Evolutionary conservation across 2,113 vertebrate species (phyloP).

Genomic region (Plecturocebus donacophilus): DNA sequence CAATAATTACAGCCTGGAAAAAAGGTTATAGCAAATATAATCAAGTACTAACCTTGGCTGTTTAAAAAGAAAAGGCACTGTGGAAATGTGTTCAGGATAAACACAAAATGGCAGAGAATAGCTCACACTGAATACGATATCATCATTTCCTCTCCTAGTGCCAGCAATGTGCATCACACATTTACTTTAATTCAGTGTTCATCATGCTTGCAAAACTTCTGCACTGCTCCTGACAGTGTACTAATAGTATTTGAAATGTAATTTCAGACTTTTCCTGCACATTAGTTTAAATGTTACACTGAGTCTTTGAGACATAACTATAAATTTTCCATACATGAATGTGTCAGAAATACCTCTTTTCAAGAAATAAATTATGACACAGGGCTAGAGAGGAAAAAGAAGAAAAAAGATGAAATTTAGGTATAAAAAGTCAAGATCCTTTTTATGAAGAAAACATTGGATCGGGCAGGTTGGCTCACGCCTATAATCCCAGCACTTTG

Average conservation of each 20-base stretch:
- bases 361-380: neutral
- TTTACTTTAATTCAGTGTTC: neutral
- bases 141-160: neutral
- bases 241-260: neutral
- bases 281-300: neutral
- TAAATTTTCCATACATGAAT: neutral
- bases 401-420: neutral
- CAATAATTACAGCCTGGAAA: neutral
- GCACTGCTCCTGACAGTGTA: neutral
- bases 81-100: neutral
- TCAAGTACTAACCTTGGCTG: neutral
- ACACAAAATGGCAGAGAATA: neutral
- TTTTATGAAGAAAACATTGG: neutral
- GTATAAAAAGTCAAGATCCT: neutral
- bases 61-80: neutral
- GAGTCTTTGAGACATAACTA: neutral
- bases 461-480: fast-evolving
- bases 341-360: neutral
- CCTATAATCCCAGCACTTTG: too few relatives aligned
- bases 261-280: neutral
- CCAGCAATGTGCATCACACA: neutral
- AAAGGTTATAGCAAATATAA: neutral
- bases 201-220: neutral
- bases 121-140: too few relatives aligned
- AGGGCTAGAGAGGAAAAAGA: too few relatives aligned